Percentiles rank a stretch among this genome's conserved stretches.
These are phyloP conservation scores for Dermolepida albohirtum DNA, from an alignment of 2,888 invertebrate species.

Conservation along the genomic window DNA sequence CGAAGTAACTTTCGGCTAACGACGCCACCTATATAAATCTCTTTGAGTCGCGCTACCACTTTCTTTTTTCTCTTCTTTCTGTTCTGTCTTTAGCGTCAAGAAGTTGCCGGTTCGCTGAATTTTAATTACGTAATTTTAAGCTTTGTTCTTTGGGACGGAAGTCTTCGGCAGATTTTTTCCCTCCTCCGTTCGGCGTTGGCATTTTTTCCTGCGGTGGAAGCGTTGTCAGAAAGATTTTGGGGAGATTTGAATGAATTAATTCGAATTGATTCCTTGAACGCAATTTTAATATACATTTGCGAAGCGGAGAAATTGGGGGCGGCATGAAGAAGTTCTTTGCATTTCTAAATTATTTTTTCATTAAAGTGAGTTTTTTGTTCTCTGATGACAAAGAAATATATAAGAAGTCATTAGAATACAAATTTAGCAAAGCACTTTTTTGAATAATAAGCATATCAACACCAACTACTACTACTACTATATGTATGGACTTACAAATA, in stretches of 20 bases:
- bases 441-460: too few relatives aligned
- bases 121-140: conserved; percentile 43
- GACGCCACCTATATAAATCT: conserved; percentile 36
- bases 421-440: too few relatives aligned
- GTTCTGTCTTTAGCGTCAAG: conserved; percentile 13
- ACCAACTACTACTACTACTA: too few relatives aligned
- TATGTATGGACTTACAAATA: too few relatives aligned
- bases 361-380: too few relatives aligned
- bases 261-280: conserved; percentile 24
- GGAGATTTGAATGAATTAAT: conserved; percentile 34
- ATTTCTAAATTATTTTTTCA: too few relatives aligned
- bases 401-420: too few relatives aligned
- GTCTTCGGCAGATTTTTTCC: conserved; percentile 16
- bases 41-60: conserved; percentile 32
- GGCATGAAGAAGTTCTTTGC: too few relatives aligned
- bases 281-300: neutral
- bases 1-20: conserved; percentile 24
- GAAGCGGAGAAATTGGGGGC: too few relatives aligned
- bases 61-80: conserved; percentile 9
- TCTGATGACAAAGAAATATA: too few relatives aligned
- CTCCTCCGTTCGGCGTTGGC: neutral
- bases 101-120: conserved; percentile 40
- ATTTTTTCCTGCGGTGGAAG: too few relatives aligned
- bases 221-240: conserved; percentile 18
- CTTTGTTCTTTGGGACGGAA: conserved; percentile 39